These are phyloP conservation scores for Neelides sp. DNA, from an alignment of 1,140 invertebrate genomes.

Conservation along the genomic window DNA sequence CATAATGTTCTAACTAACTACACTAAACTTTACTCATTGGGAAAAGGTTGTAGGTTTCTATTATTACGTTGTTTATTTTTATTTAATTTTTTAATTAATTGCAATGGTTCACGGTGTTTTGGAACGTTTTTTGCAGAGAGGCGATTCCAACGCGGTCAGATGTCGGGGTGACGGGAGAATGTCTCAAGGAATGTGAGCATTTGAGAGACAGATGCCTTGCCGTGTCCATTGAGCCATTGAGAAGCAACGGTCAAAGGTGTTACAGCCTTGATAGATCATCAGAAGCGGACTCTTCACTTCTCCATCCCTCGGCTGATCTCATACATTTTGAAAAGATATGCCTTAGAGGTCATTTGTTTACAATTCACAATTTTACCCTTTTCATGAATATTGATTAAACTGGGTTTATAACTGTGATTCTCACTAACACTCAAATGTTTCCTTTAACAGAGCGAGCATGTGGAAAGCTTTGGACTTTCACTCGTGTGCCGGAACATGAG, in stretches of 20 bases:
- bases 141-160: constrained; percentile 33
- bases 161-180: constrained; percentile 39
- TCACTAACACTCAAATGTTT: too few relatives aligned
- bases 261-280: constrained; percentile 38
- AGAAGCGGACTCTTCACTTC: constrained; percentile 33
- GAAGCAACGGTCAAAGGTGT: constrained; percentile 36
- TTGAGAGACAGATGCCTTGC: constrained; percentile 37
- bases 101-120: background rate
- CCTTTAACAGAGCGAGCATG: constrained; percentile 35
- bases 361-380: background rate
- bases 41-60: background rate
- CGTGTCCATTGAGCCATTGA: constrained; percentile 37
- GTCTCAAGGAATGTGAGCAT: constrained; percentile 39
- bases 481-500: constrained; percentile 39
- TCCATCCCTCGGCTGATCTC: constrained; percentile 36
- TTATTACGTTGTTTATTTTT: background rate
- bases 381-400: too few relatives aligned
- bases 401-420: too few relatives aligned
- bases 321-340: constrained; percentile 45
- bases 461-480: constrained; percentile 41
- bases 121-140: constrained; percentile 31
- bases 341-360: constrained; percentile 33
- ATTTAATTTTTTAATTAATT: background rate
- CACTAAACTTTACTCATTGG: background rate
- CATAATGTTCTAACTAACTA: background rate